These are phyloP conservation scores for Saccopteryx leptura DNA, from an alignment of 2,113 vertebrate species.

Conservation along the genomic window DNA sequence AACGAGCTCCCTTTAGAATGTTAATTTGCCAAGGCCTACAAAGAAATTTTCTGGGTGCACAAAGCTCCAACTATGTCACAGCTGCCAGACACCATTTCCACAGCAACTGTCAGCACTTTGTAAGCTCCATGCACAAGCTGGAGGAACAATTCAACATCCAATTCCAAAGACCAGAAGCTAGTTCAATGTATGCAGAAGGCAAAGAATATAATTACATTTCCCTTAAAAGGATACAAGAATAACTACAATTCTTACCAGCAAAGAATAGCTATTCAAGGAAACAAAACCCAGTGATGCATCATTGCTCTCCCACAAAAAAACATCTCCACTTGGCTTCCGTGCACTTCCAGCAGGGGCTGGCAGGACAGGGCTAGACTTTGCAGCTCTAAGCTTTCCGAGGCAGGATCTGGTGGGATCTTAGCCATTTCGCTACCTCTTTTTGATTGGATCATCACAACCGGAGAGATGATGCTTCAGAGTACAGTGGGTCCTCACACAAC, in stretches of 20 bases:
- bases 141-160: slow-evolving; percentile 76
- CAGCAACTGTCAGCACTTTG: slow-evolving; percentile 82
- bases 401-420: not conserved
- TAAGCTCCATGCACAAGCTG: slow-evolving; percentile 74
- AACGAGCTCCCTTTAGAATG: slow-evolving; percentile 79
- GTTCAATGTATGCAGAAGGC: slow-evolving; percentile 83
- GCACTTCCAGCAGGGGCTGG: not conserved
- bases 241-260: slow-evolving; percentile 77
- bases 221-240: slow-evolving; percentile 82
- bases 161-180: slow-evolving; percentile 74
- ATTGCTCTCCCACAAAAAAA: slow-evolving; percentile 64
- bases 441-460: not conserved
- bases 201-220: slow-evolving; percentile 84
- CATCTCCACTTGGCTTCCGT: slow-evolving; percentile 64
- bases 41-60: slow-evolving; percentile 77
- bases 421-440: not conserved
- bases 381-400: not conserved
- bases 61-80: slow-evolving; percentile 79
- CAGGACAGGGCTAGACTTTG: not conserved
- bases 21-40: slow-evolving; percentile 76
- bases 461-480: not conserved
- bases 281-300: slow-evolving; percentile 69
- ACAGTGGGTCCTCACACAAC: not conserved
- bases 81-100: slow-evolving; percentile 82
- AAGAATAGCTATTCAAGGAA: slow-evolving; percentile 78